These are phyloP conservation scores for Andrena camellia DNA, from an alignment of 2,888 invertebrate genomes.

Conservation along the genomic window DNA sequence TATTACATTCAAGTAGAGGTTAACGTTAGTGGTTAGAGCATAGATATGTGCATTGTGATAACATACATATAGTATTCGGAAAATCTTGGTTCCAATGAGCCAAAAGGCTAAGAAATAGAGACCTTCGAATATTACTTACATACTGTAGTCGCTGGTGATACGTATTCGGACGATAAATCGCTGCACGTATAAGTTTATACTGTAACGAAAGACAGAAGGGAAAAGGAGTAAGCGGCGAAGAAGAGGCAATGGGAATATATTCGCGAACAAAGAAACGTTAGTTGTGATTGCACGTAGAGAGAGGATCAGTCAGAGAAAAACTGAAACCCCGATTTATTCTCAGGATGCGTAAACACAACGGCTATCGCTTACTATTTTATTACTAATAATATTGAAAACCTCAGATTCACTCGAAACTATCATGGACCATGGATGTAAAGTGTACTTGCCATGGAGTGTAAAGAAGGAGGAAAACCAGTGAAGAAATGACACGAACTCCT, in stretches of 20 bases:
- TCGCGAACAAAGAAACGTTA: neutral
- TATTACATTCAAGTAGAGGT: conserved; percentile 27
- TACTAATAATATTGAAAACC: conserved; percentile 73
- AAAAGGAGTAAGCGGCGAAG: no score
- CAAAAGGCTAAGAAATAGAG: conserved; percentile 20
- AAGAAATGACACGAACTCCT: conserved; percentile 13
- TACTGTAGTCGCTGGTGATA: conserved; percentile 56
- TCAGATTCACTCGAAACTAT: conserved; percentile 75
- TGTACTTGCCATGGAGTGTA: conserved; percentile 61
- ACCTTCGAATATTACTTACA: conserved; percentile 61
- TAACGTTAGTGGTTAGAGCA: conserved; percentile 20
- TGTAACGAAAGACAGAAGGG: conserved; percentile 5
- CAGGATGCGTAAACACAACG: conserved; percentile 61
- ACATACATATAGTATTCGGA: conserved; percentile 13
- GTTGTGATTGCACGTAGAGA: neutral
- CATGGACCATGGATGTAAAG: conserved; percentile 68
- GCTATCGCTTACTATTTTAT: conserved; percentile 77
- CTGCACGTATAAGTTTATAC: conserved; percentile 19
- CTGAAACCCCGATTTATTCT: conserved; percentile 67
- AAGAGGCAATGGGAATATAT: neutral
- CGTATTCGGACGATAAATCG: conserved; percentile 66
- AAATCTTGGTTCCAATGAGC: conserved; percentile 13
- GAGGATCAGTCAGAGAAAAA: neutral
- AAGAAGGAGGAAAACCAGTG: conserved; percentile 38
- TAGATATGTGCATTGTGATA: conserved; percentile 51